A percentile compares a stretch with the other conserved stretches of the same genome.
phyloP scores from a whole-genome alignment of 2,113 vertebrate species.

The Python bivittatus region DNA sequence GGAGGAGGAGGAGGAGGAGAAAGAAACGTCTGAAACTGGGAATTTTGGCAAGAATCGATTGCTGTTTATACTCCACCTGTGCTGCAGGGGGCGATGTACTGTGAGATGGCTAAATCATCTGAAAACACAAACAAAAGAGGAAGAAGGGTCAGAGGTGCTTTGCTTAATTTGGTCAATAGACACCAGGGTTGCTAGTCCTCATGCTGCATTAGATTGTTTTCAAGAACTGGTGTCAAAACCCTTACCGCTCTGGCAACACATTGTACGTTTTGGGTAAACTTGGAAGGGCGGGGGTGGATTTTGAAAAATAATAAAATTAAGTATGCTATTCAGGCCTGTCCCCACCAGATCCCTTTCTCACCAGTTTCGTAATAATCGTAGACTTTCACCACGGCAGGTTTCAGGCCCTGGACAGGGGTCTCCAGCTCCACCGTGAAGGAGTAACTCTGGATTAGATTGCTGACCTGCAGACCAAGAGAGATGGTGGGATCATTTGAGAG shows the following conservation, averaged over 20 bases:
- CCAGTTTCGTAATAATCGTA: conserved; percentile 81
- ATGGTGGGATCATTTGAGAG: background rate
- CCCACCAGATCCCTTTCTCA: conserved; percentile 25
- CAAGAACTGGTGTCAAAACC: too few relatives aligned
- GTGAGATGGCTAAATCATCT: conserved; percentile 68
- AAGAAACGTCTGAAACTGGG: background rate
- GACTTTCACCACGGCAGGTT: conserved; percentile 72
- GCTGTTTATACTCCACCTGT: conserved; percentile 35
- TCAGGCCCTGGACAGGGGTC: conserved; percentile 67
- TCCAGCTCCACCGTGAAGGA: conserved; percentile 57
- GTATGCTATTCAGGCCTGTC: rapidly evolving
- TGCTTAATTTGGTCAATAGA: background rate
- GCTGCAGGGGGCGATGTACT: conserved; percentile 67
- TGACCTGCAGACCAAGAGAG: conserved; percentile 15
- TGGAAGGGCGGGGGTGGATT: background rate
- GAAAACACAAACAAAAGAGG: background rate
- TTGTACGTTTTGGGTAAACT: background rate
- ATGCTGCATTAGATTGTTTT: background rate
- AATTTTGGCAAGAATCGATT: rapidly evolving
- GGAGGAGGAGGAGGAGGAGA: background rate
- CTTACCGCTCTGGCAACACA: background rate
- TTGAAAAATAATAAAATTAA: background rate
- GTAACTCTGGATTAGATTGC: background rate
- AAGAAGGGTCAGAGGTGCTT: background rate
- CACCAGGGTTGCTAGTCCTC: too few relatives aligned